These are phyloP conservation scores for Ammodytes dubius DNA, from an alignment of 2,113 vertebrate species.

Conservation along the genomic window DNA sequence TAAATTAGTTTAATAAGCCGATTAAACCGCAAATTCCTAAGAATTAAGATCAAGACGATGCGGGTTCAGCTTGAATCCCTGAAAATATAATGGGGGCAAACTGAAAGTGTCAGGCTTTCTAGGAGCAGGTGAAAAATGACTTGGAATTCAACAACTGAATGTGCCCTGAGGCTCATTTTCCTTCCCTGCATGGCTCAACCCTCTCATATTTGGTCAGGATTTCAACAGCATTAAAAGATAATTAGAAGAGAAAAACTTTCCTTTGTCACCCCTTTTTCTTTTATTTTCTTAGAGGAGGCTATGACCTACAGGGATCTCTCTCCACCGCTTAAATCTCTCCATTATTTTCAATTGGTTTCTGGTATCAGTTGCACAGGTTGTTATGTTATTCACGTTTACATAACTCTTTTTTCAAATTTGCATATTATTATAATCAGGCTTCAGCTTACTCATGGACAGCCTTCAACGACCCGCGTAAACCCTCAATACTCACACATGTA, in stretches of 20 bases:
- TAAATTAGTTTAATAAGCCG: neutral
- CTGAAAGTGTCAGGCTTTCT: slow-evolving; percentile 22
- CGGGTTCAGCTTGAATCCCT: slow-evolving; percentile 20
- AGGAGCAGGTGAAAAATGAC: slow-evolving; percentile 40
- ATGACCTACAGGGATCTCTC: slow-evolving; percentile 28
- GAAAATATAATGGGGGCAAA: slow-evolving; percentile 1
- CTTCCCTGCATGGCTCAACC: slow-evolving; percentile 31
- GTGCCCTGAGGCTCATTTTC: slow-evolving; percentile 59
- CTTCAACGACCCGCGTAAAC: slow-evolving; percentile 21
- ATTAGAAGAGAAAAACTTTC: slow-evolving; percentile 58
- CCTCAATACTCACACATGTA: slow-evolving; percentile 36
- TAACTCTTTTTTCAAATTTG: slow-evolving; percentile 12
- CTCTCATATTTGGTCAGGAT: slow-evolving; percentile 54
- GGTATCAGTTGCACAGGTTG: slow-evolving; percentile 4
- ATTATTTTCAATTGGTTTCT: slow-evolving; percentile 1
- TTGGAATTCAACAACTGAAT: slow-evolving; percentile 47
- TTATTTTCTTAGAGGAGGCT: slow-evolving; percentile 18
- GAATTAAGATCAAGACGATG: neutral
- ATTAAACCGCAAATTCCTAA: neutral
- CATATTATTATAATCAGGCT: slow-evolving; percentile 30
- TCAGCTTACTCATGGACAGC: slow-evolving; percentile 10
- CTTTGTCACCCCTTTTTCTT: slow-evolving; percentile 1
- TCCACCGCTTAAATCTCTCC: neutral
- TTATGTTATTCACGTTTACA: slow-evolving; percentile 12
- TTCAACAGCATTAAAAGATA: slow-evolving; percentile 58